Conservation (phyloP, 2,888 invertebrate genomes). For the Troilus luridus region DNA sequence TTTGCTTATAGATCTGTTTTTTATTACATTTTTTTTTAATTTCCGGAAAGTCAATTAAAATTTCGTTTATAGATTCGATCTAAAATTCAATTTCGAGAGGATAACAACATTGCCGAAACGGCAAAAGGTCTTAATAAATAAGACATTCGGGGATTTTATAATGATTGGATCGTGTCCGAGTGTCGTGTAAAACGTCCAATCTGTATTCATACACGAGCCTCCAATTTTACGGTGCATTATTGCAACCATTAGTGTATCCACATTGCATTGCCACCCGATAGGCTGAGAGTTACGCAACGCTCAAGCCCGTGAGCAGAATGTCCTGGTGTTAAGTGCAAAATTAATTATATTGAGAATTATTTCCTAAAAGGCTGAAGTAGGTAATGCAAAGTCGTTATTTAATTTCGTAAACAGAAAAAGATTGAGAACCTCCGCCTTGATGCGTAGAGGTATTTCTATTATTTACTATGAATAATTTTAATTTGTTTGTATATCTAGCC, state of each 20-base stretch:
- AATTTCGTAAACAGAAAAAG: background rate
- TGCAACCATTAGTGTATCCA: background rate
- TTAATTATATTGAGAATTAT: background rate
- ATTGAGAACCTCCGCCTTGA: too few relatives aligned
- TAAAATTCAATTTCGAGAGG: slow-evolving; percentile 18
- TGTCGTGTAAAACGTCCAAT: background rate
- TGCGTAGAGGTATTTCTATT: too few relatives aligned
- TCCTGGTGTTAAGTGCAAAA: background rate
- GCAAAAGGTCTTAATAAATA: background rate
- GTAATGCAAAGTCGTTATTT: background rate
- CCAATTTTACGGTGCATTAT: slow-evolving; percentile 38
- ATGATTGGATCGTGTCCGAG: background rate
- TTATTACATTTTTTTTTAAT: background rate
- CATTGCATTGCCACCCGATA: background rate
- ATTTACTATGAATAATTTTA: too few relatives aligned
- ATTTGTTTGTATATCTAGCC: too few relatives aligned
- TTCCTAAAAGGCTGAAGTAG: background rate
- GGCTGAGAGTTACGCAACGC: slow-evolving; percentile 17
- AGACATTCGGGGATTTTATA: slow-evolving; percentile 12
- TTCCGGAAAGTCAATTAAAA: background rate
- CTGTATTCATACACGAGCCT: slow-evolving; percentile 41
- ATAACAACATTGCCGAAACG: background rate
- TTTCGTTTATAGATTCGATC: slow-evolving; percentile 7
- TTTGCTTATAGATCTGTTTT: background rate
- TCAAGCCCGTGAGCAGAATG: background rate